A percentile compares a stretch with the other conserved stretches of the same genome.
These are phyloP conservation scores for Habroteleia sp. DNA, from an alignment of 2,888 invertebrate genomes.

Conservation along the genomic window DNA sequence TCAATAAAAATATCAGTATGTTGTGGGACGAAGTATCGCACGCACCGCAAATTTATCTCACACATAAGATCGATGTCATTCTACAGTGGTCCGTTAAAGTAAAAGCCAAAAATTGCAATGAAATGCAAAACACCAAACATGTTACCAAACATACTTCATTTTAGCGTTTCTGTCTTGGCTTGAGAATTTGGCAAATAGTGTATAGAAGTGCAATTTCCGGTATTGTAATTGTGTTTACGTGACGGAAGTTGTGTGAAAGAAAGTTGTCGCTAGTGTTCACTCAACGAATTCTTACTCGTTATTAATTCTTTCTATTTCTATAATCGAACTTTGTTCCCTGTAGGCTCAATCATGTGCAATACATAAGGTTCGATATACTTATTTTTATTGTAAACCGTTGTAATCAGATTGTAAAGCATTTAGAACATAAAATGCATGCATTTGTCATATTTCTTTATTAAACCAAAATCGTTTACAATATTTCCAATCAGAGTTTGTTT, in stretches of 20 bases:
- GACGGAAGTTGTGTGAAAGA: constrained; percentile 42
- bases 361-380: constrained; percentile 26
- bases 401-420: no score
- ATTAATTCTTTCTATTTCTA: constrained; percentile 25
- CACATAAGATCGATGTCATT: constrained; percentile 26
- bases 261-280: constrained; percentile 43
- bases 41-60: constrained; percentile 21
- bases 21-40: constrained; percentile 19
- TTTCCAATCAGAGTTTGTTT: no score
- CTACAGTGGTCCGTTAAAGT: constrained; percentile 25
- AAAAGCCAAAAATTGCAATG: constrained; percentile 23
- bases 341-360: constrained; percentile 12
- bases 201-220: constrained; percentile 54
- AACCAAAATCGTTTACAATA: no score
- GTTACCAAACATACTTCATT: constrained; percentile 22
- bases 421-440: no score
- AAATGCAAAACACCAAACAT: constrained; percentile 24
- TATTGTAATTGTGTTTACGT: constrained; percentile 49
- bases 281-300: constrained; percentile 31
- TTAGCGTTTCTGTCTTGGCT: constrained; percentile 15
- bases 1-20: constrained; percentile 22
- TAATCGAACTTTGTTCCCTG: constrained; percentile 16
- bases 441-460: no score
- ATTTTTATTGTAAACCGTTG: no score
- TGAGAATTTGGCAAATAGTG: constrained; percentile 28